Evolutionary conservation across 2,888 invertebrate species (phyloP), one percentile per base, ranked within the genome.

Genomic region (Rugalucina vietnamica): DNA sequence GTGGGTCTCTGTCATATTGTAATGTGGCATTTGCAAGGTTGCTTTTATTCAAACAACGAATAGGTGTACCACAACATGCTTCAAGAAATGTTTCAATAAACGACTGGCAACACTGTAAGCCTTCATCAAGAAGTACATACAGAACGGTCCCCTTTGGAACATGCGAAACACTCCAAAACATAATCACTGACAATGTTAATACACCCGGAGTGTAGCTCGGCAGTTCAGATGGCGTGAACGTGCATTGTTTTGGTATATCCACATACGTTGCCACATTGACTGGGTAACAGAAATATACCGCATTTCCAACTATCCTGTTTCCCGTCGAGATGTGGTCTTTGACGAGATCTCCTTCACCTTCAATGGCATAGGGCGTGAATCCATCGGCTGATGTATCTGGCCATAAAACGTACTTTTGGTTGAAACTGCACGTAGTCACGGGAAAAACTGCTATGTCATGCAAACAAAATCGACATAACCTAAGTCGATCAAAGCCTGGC

Each of bases 361-460:
- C 82, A 49, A 82, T 27, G 10, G 75, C 79, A 37, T 79, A 60
- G 24, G 79, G 71, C 34, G 79, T 71, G 60, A 82, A 82, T 10
- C 82, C 82, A 29, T 60, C 43, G 24, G 71, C 76, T n/a, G 71
- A 54, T 36, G 71, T 79, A 32, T 82, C 82, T 3, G 82, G 82
- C 82, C 82, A 82, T 24, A 60, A 50, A 0, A 71, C 60, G 49
- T 72, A 57, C 34, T 72, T 54, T 65, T 82, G 77, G 39, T 76
- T 73, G 3, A 69, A 57, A 14, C 72, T 77, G 14, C 65, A 77
- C 12, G 78, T 75, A 0, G n/a, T n/a, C n/a, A 57, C 71, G 2
- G 82, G 82, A 29, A 76, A 79, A 21, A 79, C 29, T 8, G 21
- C 49, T 5, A 29, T 57, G 34, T 82, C 81, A 37, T 82, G 81